phyloP scores from a whole-genome alignment of 2,888 invertebrate species.

The Leucoptera coffeella region DNA sequence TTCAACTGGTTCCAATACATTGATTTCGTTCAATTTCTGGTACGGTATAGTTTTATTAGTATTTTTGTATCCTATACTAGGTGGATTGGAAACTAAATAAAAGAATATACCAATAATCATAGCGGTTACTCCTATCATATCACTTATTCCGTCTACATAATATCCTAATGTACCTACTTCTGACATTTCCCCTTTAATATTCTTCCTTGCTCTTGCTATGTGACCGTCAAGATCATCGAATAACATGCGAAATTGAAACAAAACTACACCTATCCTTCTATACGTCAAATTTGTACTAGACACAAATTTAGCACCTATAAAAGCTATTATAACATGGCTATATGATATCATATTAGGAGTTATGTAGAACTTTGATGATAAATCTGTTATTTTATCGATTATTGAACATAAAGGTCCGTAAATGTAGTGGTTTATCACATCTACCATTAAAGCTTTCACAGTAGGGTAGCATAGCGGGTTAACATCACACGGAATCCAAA shows the following conservation, averaged over 20 bases:
- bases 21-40: constrained; percentile 36
- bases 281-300: constrained; percentile 65
- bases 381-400: constrained; percentile 59
- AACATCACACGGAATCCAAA: constrained; percentile 62
- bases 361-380: constrained; percentile 57
- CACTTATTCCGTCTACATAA: constrained; percentile 77
- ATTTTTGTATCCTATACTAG: constrained; percentile 60
- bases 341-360: constrained; percentile 82
- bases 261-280: constrained; percentile 65
- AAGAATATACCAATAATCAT: constrained; percentile 63
- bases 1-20: constrained; percentile 35
- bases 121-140: constrained; percentile 68
- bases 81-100: constrained; percentile 67
- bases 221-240: constrained; percentile 83
- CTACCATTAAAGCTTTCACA: constrained; percentile 75
- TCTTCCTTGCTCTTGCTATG: constrained; percentile 70
- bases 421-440: constrained; percentile 78
- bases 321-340: constrained; percentile 70
- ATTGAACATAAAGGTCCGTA: constrained; percentile 74
- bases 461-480: constrained; percentile 76
- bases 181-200: constrained; percentile 70
- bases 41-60: constrained; percentile 56
- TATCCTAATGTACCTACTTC: constrained; percentile 78
- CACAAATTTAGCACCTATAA: constrained; percentile 68
- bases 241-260: constrained; percentile 78